Evolutionary conservation across 2,797 vertebrate genomes (phyloP).

Genomic region (Botia kubotai): DNA sequence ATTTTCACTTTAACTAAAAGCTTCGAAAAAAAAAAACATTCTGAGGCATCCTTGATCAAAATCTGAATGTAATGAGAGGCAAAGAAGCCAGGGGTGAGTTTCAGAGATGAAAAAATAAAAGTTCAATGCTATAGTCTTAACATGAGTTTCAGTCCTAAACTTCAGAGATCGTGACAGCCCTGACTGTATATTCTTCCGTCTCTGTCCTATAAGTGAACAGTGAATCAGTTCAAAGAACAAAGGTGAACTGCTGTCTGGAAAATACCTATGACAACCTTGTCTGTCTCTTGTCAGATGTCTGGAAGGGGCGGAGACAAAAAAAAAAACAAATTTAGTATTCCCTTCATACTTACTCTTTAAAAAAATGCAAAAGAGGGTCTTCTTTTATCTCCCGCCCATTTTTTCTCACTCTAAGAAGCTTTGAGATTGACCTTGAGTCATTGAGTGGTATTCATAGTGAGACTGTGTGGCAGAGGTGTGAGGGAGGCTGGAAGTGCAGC

Average conservation of each 20-base stretch:
- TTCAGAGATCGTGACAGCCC: too few relatives aligned
- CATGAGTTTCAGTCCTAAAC: background rate
- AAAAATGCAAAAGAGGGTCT: constrained; percentile 17
- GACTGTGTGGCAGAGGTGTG: constrained; percentile 27
- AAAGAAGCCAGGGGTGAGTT: constrained; percentile 20
- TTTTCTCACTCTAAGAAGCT: constrained; percentile 33
- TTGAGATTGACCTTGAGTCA: constrained; percentile 53
- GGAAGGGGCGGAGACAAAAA: constrained; percentile 24
- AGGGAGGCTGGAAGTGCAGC: constrained; percentile 19
- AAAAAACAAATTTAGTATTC: constrained; percentile 26
- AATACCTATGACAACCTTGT: constrained; percentile 38
- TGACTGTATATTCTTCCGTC: background rate
- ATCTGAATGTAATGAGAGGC: constrained; percentile 39
- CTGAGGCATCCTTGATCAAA: constrained; percentile 28
- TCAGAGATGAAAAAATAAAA: constrained; percentile 23
- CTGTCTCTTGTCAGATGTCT: constrained; percentile 18
- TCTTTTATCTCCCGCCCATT: constrained; percentile 45
- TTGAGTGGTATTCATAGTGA: constrained; percentile 3
- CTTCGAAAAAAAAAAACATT: background rate
- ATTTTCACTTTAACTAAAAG: constrained; percentile 26
- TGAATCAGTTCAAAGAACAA: constrained; percentile 19
- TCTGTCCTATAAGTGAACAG: constrained; percentile 5
- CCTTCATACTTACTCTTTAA: constrained; percentile 15
- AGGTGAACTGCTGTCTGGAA: constrained; percentile 27
- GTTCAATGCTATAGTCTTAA: background rate